A percentile compares a stretch with the other conserved stretches of the same genome.
phyloP scores from a whole-genome alignment of 2,797 vertebrate species.

The Poeciliopsis turneri region DNA sequence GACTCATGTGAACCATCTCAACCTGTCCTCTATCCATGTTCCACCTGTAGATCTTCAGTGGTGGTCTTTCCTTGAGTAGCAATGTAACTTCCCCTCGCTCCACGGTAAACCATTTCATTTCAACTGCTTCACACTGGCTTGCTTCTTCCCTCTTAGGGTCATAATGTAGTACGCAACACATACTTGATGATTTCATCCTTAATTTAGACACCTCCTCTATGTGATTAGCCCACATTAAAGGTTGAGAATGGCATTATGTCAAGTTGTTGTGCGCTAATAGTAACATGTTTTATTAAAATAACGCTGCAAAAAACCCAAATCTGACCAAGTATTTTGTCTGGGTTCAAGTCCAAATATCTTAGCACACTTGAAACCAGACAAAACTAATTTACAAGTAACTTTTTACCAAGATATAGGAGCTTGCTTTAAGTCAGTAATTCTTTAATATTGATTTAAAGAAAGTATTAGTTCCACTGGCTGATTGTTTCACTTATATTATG shows the following conservation, averaged over 20 bases:
- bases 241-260: constrained; percentile 19
- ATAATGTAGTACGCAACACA: background rate
- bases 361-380: too few species aligned
- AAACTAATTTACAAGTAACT: too few species aligned
- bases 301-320: too few species aligned
- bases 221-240: background rate
- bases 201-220: background rate
- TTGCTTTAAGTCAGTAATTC: too few species aligned
- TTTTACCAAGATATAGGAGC: too few species aligned
- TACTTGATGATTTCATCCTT: background rate
- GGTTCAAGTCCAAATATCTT: too few species aligned
- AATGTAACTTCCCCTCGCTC: constrained; percentile 85
- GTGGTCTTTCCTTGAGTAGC: constrained; percentile 85
- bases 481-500: too few species aligned
- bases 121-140: constrained; percentile 25
- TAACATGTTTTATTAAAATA: background rate
- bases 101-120: constrained; percentile 85
- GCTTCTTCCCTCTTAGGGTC: constrained; percentile 2
- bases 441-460: too few species aligned
- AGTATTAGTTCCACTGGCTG: too few species aligned
- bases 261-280: background rate
- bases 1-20: constrained; percentile 41
- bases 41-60: constrained; percentile 85
- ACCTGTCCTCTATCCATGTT: constrained; percentile 54
- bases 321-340: too few species aligned